Percentiles rank a stretch among this genome's conserved stretches.
These are phyloP conservation scores for Dendroctonus ponderosae DNA, from an alignment of 1,140 invertebrate species.

Conservation along the genomic window DNA sequence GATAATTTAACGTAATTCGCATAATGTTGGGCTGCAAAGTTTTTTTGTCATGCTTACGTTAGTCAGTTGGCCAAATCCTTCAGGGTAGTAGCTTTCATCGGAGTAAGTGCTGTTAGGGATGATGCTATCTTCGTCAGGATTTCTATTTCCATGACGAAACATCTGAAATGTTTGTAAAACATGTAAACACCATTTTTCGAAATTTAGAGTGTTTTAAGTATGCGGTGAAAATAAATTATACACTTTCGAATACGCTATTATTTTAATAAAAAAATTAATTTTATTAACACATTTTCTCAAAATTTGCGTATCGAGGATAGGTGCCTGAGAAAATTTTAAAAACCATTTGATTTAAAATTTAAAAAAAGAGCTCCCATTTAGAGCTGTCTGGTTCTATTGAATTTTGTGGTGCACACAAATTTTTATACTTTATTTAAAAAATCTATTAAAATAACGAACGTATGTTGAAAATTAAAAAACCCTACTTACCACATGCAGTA, in stretches of 20 bases:
- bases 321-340: neutral
- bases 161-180: slow-evolving; percentile 2
- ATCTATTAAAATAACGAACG: no score
- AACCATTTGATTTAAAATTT: neutral
- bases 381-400: no score
- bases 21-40: neutral
- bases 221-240: neutral
- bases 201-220: neutral
- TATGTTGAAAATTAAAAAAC: no score
- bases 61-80: slow-evolving; percentile 21
- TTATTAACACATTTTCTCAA: neutral
- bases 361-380: no score
- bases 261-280: no score
- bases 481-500: slow-evolving; percentile 21
- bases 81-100: slow-evolving; percentile 27
- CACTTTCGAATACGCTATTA: neutral
- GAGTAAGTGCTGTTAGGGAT: slow-evolving; percentile 7
- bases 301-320: neutral
- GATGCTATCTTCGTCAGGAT: slow-evolving; percentile 4
- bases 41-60: slow-evolving; percentile 20
- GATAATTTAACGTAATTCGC: neutral
- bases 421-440: no score
- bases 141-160: slow-evolving; percentile 26
- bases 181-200: no score
- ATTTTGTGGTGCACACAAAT: no score